phyloP scores from a whole-genome alignment of 2,113 vertebrate species.

The Pterocles burchelli region DNA sequence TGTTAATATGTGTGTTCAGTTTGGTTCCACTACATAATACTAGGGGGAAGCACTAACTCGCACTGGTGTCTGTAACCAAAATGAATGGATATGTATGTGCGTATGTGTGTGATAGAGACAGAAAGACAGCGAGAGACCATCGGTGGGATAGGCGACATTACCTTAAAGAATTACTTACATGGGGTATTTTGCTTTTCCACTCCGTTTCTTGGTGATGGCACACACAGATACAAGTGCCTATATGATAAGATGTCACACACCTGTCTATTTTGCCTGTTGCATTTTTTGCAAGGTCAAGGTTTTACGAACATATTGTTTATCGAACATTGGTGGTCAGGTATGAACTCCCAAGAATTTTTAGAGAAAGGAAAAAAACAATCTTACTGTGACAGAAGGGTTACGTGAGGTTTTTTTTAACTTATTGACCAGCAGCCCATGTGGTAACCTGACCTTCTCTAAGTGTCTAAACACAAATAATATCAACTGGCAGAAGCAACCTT shows the following conservation, averaged over 20 bases:
- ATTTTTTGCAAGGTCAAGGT: not conserved
- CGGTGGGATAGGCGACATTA: not conserved
- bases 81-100: not conserved
- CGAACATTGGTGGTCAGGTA: fast-evolving
- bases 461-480: not conserved
- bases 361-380: not conserved
- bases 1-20: not conserved
- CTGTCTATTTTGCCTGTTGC: not conserved
- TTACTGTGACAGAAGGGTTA: not conserved
- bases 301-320: not conserved
- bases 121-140: not conserved
- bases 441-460: slow-evolving; percentile 2
- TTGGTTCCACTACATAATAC: not conserved
- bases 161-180: fast-evolving
- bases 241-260: not conserved
- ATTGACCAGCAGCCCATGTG: not conserved
- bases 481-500: slow-evolving; percentile 11
- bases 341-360: not conserved
- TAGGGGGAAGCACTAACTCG: not conserved
- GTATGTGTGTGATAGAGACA: not conserved
- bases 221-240: not conserved
- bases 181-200: not conserved
- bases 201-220: not conserved
- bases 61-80: not conserved
- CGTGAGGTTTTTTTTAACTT: not conserved